A percentile compares a stretch with the other conserved stretches of the same genome.
These are phyloP conservation scores for Rhingia rostrata DNA, from an alignment of 2,888 invertebrate genomes.

Conservation along the genomic window DNA sequence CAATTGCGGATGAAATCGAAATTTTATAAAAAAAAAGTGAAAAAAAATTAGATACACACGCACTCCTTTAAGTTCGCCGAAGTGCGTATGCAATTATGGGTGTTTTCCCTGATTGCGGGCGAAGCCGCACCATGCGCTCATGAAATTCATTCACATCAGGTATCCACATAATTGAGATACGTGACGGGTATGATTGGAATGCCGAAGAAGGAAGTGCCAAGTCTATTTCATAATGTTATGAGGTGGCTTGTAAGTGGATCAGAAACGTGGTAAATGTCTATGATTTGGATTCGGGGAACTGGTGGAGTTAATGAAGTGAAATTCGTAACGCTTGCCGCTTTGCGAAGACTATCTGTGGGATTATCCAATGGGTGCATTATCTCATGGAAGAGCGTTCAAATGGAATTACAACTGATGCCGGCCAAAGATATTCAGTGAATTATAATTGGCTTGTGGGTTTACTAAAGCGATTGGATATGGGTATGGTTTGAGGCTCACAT, in stretches of 20 bases:
- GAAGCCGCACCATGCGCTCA: not conserved
- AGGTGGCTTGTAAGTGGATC: slow-evolving; percentile 49
- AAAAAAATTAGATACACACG: not conserved
- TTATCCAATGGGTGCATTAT: slow-evolving; percentile 41
- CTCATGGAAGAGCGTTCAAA: slow-evolving; percentile 27
- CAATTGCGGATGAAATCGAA: slow-evolving; percentile 8
- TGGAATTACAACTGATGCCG: slow-evolving; percentile 1
- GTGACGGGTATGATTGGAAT: slow-evolving; percentile 61
- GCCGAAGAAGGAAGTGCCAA: slow-evolving; percentile 43
- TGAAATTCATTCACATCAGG: slow-evolving; percentile 65
- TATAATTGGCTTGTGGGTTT: not conserved
- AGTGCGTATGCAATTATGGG: slow-evolving; percentile 38
- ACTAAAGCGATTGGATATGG: not conserved
- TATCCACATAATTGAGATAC: slow-evolving; percentile 66
- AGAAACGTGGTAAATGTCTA: slow-evolving; percentile 34
- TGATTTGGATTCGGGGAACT: slow-evolving; percentile 41
- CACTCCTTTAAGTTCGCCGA: slow-evolving; percentile 2
- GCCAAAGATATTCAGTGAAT: not conserved
- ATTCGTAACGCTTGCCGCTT: slow-evolving; percentile 17
- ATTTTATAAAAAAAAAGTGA: not conserved
- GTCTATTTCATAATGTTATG: slow-evolving; percentile 62
- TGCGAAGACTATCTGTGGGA: slow-evolving; percentile 3
- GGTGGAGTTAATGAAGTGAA: slow-evolving; percentile 48
- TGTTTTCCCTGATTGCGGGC: slow-evolving; percentile 14
- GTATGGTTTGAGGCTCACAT: too few species aligned